Base-by-base conservation (phyloP, 2,888 invertebrate genomes). In the Drosophila multiciliata region DNA sequence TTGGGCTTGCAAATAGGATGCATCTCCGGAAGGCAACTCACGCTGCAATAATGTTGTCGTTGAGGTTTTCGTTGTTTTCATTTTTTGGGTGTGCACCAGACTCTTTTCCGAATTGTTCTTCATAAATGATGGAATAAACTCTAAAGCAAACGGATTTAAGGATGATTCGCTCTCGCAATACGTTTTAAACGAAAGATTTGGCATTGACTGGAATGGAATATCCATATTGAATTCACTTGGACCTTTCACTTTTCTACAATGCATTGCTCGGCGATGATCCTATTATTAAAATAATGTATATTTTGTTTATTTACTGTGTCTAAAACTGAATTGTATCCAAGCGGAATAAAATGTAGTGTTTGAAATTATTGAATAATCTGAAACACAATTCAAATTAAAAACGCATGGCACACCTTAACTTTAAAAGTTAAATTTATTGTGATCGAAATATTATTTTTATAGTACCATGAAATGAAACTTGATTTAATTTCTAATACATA, bases 121-220 rank as follows among this genome's bases (percentile, higher is more conserved):
- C 17, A 76, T 11, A 49, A 61, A 42, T 12, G 77, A 77, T 1
- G 78, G 78, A 8, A 78, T 5, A 50, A 78, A 78, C 49, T 78
- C 78, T 33, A 78, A 53, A 17, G 78, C 78, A 33, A 65, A 59
- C 0, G 78, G 78, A 60, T 78, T 78, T 4, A 78, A 45, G 4
- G 66, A 65, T 1, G 73, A 72, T n/a, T 65, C 73, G 15, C 60
- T 35, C 12, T 62, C 65, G 11, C 17, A 29, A 11, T 62, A 57
- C 1, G 40, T 15, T 1, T 64, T 45, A 11, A n/a, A 12, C 0
- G 33, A 29, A 42, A 60, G 23, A 64, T 66, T 61, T 64, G 64
- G 58, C 64, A 59, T 52, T 17, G 77, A 52, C 8, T 71, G 61
- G 15, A 17, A 53, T 15, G 66, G 40, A 6, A 48, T 7, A n/a